Evolutionary conservation across 2,888 invertebrate genomes (phyloP), one percentile per base, ranked within the genome.

Genomic region (Caenorhabditis virilis): DNA sequence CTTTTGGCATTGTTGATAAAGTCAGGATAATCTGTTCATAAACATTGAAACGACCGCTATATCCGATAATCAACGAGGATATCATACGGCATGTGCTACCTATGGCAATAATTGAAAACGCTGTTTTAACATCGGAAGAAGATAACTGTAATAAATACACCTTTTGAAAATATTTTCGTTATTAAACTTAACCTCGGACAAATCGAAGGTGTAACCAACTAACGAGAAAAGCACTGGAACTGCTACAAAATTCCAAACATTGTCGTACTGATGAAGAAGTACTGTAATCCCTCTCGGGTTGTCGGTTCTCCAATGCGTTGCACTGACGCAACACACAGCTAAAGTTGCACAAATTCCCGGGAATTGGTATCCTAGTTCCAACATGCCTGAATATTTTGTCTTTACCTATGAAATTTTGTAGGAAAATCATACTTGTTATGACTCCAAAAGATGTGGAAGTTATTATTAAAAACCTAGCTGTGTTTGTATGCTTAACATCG

Each of bases 261-360:
- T 58, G 27, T 62, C 57, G 36, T 39, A 65, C 27, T 59, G 59
- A 22, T 65, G 59, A 16, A 60, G 59, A 1, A 65, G 35, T 18
- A 52, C 48, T 42, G 49, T 53, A 35, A 65, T 65, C 23, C 33
- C 35, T 47, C 18, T 27, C 11, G 43, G 43, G 25, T 67, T 65
- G 20, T 71, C 71, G 15, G 58, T 51, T 65, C 71, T 55, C 71
- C 71, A 71, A n/a, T 51, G 52, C 0, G 60, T 59, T 16, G 59
- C 43, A 20, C 53, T 51, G 5, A 65, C 56, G 36, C 61, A 62
- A 25, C 58, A 58, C 1, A 65, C 26, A 20, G 53, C 45, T 5
- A 72, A 25, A n/a, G 41, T 53, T 4, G 55, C 62, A 15, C 62
- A 54, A 20, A 72, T 72, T 25, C 72, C 72, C 9, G 68, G 62